Evolutionary conservation across 2,888 invertebrate genomes (phyloP), one percentile per base, ranked within the genome.

Genomic region (Crioceris asparagi): DNA sequence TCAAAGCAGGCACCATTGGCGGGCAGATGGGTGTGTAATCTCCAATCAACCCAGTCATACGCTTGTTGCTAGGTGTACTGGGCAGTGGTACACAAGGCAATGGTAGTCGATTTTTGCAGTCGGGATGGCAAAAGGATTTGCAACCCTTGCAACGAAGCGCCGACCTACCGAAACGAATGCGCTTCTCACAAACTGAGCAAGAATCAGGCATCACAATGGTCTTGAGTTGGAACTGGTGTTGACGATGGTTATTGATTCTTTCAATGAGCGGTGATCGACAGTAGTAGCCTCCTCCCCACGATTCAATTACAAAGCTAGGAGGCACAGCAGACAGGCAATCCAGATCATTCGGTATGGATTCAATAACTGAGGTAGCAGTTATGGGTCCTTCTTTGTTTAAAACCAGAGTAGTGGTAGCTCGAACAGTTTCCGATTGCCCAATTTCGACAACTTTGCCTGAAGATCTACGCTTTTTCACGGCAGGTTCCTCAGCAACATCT

Each of bases 1-100:
- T 74, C 6, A 97, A 62, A 1, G 88, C 84, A 0, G 98, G 97
- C 11, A 98, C 85, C 87, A 91, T 91, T 0, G 97, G 97, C 16
- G 88, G 73, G 1, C 77, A 74, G 19, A 70, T 67, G 1, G 94
- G 91, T 1, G 90, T 84, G 62, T 82, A 93, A 62, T 97, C 94
- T 2, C 82, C 75, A 49, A 94, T 77, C 6, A 77, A 71, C 10
- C 86, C 84, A 44, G 50, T 50, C n/a, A n/a, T n/a, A n/a, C 37
- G 34, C 32, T 74, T 72, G 15, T 70, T 62, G 2, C 70, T 74
- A 4, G 82, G 81, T 1, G 82, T 82, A 49, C 73, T 74, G 45
- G 72, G 70, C n/a, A 67, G 60, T 1, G 91, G 85, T 48, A 93
- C 77, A 66, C 96, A 96, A 2, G 92, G 91, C 45, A 91, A 68